These are phyloP conservation scores for Fragum whitleyi DNA, from an alignment of 2,888 invertebrate genomes.

Conservation along the genomic window DNA sequence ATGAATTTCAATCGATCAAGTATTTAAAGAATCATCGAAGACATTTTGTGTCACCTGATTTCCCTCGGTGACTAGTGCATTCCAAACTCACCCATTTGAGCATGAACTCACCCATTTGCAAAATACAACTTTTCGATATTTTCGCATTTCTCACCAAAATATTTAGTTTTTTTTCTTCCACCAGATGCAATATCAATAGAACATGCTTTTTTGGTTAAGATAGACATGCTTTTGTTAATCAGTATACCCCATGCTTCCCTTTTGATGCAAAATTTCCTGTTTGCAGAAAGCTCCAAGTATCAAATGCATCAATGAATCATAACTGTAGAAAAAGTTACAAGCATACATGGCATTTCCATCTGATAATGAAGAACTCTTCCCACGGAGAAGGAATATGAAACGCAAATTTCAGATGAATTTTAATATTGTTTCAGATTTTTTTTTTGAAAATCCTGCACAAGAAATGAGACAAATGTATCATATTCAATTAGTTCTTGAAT, in stretches of 20 bases:
- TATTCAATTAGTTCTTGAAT: too few relatives aligned
- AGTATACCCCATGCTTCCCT: neutral
- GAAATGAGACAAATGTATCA: too few relatives aligned
- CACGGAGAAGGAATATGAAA: too few relatives aligned
- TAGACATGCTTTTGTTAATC: neutral
- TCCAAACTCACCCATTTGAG: too few relatives aligned
- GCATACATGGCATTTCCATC: slow-evolving; percentile 24
- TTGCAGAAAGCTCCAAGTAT: slow-evolving; percentile 17
- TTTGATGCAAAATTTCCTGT: slow-evolving; percentile 7
- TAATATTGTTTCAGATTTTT: too few relatives aligned
- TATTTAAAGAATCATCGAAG: too few relatives aligned
- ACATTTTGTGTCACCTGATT: too few relatives aligned
- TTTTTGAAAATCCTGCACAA: too few relatives aligned
- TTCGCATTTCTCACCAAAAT: neutral
- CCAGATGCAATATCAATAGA: neutral
- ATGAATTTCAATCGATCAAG: too few relatives aligned
- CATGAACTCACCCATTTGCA: too few relatives aligned
- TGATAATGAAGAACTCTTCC: slow-evolving; percentile 18
- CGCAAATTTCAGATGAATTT: too few relatives aligned
- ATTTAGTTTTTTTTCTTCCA: neutral
- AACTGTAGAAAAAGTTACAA: slow-evolving; percentile 28
- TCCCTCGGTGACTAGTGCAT: too few relatives aligned
- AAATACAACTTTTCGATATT: neutral
- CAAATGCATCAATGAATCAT: slow-evolving; percentile 31
- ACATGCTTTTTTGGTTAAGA: neutral